Percentiles rank a stretch among this genome's conserved stretches.
phyloP scores from a whole-genome alignment of 2,888 invertebrate species.

The Thumatha senex region DNA sequence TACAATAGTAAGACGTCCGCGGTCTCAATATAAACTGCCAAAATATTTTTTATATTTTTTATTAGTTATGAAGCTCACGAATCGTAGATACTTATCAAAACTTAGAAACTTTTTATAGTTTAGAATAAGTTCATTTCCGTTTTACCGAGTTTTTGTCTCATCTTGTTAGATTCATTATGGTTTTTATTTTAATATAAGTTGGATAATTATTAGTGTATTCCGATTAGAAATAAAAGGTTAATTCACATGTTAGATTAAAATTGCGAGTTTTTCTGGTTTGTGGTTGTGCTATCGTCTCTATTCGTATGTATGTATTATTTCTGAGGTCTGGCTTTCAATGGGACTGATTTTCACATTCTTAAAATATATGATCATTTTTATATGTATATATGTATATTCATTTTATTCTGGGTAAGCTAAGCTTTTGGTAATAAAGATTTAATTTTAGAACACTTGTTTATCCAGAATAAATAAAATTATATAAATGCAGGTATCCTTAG shows the following conservation, averaged over 20 bases:
- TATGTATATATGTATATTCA: not conserved
- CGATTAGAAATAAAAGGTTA: constrained; percentile 74
- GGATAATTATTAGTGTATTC: constrained; percentile 71
- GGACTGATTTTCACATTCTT: constrained; percentile 27
- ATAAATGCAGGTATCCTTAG: constrained; percentile 15
- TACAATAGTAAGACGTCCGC: constrained; percentile 16
- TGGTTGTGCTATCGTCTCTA: constrained; percentile 74
- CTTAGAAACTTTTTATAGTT: constrained; percentile 25
- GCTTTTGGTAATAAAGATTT: not conserved
- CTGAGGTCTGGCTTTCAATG: constrained; percentile 31
- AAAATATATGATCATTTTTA: constrained; percentile 1
- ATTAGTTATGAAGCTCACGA: constrained; percentile 22
- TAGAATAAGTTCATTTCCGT: constrained; percentile 43
- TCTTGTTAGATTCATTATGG: constrained; percentile 63
- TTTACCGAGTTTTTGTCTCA: constrained; percentile 48
- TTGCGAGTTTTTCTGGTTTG: constrained; percentile 75
- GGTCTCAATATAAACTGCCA: constrained; percentile 37
- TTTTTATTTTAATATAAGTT: constrained; percentile 68
- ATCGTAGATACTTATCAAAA: constrained; percentile 13
- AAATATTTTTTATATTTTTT: constrained; percentile 30
- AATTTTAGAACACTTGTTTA: constrained; percentile 6
- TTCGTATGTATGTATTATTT: constrained; percentile 40
- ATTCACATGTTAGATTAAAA: constrained; percentile 71
- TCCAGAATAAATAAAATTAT: constrained; percentile 13
- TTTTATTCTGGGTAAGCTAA: constrained; percentile 25